Evolutionary conservation across 1,140 invertebrate genomes (phyloP), one percentile per base, ranked within the genome.

Genomic region (Anthonomus grandis): DNA sequence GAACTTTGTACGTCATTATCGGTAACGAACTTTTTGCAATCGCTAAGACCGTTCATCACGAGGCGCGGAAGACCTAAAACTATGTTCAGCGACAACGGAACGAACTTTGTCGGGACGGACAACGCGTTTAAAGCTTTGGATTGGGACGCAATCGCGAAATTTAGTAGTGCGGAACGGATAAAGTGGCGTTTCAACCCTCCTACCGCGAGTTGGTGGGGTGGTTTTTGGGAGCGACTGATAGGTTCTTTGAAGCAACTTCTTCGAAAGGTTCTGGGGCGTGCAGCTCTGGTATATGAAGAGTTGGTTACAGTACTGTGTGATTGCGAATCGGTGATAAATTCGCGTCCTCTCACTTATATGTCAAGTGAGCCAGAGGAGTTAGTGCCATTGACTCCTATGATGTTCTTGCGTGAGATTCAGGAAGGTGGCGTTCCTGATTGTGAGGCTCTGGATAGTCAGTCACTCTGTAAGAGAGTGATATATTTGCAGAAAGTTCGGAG

Each of bases 11-110:
- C n/a, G n/a, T n/a, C n/a, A n/a, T n/a, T n/a, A n/a, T n/a, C n/a
- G n/a, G n/a, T n/a, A n/a, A n/a, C n/a, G n/a, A n/a, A n/a, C n/a
- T n/a, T n/a, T n/a, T n/a, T n/a, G n/a, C n/a, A n/a, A n/a, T n/a
- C n/a, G n/a, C n/a, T n/a, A n/a, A n/a, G n/a, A n/a, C n/a, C n/a
- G n/a, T n/a, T n/a, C n/a, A n/a, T n/a, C n/a, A n/a, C n/a, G n/a
- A n/a, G n/a, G n/a, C n/a, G n/a, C n/a, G n/a, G n/a, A n/a, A n/a
- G n/a, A n/a, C n/a, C n/a, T n/a, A n/a, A n/a, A n/a, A n/a, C n/a
- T n/a, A n/a, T n/a, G 2, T 74, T 44, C 50, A 71, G 62, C 23
- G 72, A 77, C 51, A 75, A 77, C 50, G 75, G 68, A 0, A 70
- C 60, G 10, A 45, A 23, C 21, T 45, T 45, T 50, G 47, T 45